Base-by-base conservation (phyloP, 1,140 invertebrate species). In the Tribolium castaneum region DNA sequence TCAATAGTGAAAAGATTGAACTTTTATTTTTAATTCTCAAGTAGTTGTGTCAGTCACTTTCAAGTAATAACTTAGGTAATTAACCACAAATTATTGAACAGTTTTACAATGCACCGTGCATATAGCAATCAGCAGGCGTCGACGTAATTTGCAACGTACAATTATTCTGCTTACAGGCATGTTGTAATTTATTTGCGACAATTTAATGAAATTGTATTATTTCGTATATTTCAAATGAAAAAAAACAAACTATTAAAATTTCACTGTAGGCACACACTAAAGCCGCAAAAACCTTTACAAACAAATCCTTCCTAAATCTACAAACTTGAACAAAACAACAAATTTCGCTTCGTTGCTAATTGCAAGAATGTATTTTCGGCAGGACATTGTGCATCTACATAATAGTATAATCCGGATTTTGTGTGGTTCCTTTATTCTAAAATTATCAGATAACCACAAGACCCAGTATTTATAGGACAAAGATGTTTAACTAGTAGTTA, bases 271-370 rank as follows among this genome's bases (percentile, higher is more conserved):
- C 9, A 45, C 7, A 9, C 9, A 45, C n/a, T 45, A 45, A 16
- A 66, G 25, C 6, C 13, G 59, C 30, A 35, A 66, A 66, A 66
- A 39, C 59, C 7, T 13, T 12, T 30, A 66, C 59, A 66, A 66
- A 66, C 30, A 66, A 16, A 22, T n/a, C 19, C 12, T 9, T 59
- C 25, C 54, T 19, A 9, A 59, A 19, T 59, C 54, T 19, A 19
- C 19, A 34, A 39, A 66, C 59, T 5, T 39, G 12, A 0, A 66
- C 30, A 66, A 66, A 66, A 35, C 59, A 66, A 3, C 19, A 39
- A 66, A 66, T 66, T 66, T 66, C 59, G 30, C 10, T 2, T 13
- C 7, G 59, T 6, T 39, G 59, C 59, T 66, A 66, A 66, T 66
- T 66, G 30, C 6, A 30, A 59, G 19, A 1, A 19, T 19, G 16